Base-by-base conservation (phyloP, 2,888 invertebrate species). In the Drosophila prolongata region DNA sequence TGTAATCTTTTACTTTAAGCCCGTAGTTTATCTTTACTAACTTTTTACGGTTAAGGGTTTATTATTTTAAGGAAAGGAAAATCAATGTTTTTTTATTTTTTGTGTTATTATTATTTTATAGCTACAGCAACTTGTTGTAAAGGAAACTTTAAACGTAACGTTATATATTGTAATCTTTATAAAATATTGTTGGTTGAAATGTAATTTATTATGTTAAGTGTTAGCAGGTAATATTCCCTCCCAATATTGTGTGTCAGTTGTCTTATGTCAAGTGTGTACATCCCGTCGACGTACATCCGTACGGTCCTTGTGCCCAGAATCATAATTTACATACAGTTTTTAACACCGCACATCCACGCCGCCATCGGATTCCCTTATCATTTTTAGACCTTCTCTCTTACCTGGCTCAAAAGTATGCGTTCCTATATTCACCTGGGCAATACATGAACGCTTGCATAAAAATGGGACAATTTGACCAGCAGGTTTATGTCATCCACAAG, bases 401-500 rank as follows among this genome's bases (percentile, higher is more conserved):
- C 44, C 61, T 84, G 58, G 73, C 69, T 9, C 37, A 65, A 10
- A 90, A 90, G 65, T 90, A 90, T 64, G 73, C 80, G 13, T 90
- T 91, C 65, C 85, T 91, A 2, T 90, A 75, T 76, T 75, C 68
- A 19, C 75, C 84, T n/a, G 40, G 52, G 8, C 40, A 24, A 34
- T 76, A 72, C 47, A 47, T 71, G 3, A 50, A 44, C 9, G n/a
- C 47, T 5, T 52, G 42, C 44, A 14, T 49, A 11, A 57, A 37
- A 24, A 34, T 46, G 53, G 56, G 43, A 14, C 40, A 55, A 58
- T 10, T 53, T 8, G 30, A 75, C 3, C 55, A 62, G 27, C 40
- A 62, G 34, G 76, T 77, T 13, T 53, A 76, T 73, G 90, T 91
- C 60, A 91, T 91, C 47, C 84, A 91, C 68, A 91, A 91, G 78